Evolutionary conservation across 2,888 invertebrate genomes (phyloP), one percentile per base, ranked within the genome.

Genomic region (Papilio gigon): DNA sequence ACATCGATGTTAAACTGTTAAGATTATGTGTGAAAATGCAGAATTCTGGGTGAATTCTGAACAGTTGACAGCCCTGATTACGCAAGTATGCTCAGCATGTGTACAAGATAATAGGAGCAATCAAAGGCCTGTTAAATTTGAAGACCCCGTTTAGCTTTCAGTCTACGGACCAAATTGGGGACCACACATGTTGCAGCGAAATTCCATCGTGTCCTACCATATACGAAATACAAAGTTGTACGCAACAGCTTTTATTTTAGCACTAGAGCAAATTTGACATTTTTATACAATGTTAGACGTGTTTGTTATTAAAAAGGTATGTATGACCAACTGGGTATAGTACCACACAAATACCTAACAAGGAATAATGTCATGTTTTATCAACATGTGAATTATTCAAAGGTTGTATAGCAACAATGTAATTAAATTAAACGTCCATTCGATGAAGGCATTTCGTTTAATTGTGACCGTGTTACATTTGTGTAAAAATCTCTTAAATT

Each of bases 161-260:
- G 37, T 20, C 25, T 20, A 37, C 53, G 27, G 12, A n/a, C 62
- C 8, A 33, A 67, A 67, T 67, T 67, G n/a, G 33, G 33, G 67
- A 68, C 68, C 63, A 68, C 63, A 68, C 68, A 63, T 44, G 63
- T 44, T 35, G 58, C 56, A 4, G n/a, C 20, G 58, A 44, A 59
- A 47, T 64, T 59, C 33, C 56, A 30, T 14, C 27, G 20, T 37
- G 12, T 14, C 40, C 20, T 64, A 35, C 64, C 27, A 53, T 40
- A 27, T 53, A 53, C 53, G 25, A 17, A 5, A 20, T 27, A 27
- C 53, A 50, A 56, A 64, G 12, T 56, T 53, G n/a, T n/a, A 22
- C 25, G 27, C 0, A 35, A 6, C 25, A 4, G 5, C n/a, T 37
- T 37, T 64, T 53, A 40, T 40, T 53, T 27, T n/a, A 12, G 12